Evolutionary conservation across 2,113 vertebrate genomes (phyloP), one percentile per base, ranked within the genome.

Genomic region (Alligator mississippiensis): DNA sequence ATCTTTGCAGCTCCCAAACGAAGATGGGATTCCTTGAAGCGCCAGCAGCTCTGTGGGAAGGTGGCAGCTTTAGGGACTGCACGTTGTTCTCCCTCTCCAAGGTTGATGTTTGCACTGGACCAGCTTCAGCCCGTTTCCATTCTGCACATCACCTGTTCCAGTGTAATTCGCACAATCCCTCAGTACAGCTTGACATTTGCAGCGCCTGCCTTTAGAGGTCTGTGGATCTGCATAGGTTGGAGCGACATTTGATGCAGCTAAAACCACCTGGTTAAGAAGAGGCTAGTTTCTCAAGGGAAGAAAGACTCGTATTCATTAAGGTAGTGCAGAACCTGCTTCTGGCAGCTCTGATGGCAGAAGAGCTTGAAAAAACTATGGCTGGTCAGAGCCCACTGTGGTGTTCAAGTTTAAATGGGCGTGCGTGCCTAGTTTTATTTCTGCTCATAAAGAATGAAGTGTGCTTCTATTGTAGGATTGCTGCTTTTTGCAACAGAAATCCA

Each of bases 21-120:
- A 8, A 74, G 68, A 72, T 93, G 74, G 77, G 89, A 6, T 90
- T 93, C 63, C 78, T 88, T 75, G 74, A 92, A 93, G 54, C 9
- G 79, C 84, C 63, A 90, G 77, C 28, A 85, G 59, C n/a, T 74
- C 13, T 88, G 59, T 79, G 81, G 92, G n/a, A 77, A 58, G 54
- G 17, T 21, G 17, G 55, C 58, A 0, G 11, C 47, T 64, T 82
- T 14, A 27, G 62, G 85, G 7, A 3, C 24, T 91, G 18, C 90
- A 2, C 27, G 4, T 79, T 11, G 2, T 78, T 85, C 84, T 25
- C 24, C 3, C 27, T 84, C 92, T 81, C 21, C 77, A 81, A 87
- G 7, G 47, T 5, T 78, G 47, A 0, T 74, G 9, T 6, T 82
- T 90, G 18, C 60, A 34, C 80, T 55, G 11, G n/a, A n/a, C 54